These are phyloP conservation scores for Linepithema humile DNA, from an alignment of 1,140 invertebrate species.

Conservation along the genomic window DNA sequence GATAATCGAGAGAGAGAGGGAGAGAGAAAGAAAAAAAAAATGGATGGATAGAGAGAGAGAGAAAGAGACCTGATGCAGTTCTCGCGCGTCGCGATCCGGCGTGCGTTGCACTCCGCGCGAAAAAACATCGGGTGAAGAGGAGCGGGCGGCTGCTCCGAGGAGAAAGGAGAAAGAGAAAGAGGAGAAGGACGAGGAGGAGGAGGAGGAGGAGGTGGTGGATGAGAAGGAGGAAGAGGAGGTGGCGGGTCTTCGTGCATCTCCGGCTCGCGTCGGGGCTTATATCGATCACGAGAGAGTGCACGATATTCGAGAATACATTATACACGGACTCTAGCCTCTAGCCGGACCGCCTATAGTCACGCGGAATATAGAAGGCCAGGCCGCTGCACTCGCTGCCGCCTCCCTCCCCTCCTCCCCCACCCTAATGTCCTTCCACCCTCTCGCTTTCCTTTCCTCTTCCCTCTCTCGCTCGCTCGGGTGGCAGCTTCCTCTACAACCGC, in stretches of 20 bases:
- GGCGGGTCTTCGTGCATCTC: slow-evolving; percentile 78
- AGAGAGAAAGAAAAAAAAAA: background rate
- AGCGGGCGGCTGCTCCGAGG: slow-evolving; percentile 38
- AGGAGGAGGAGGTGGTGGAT: background rate
- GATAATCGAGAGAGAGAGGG: slow-evolving; percentile 61
- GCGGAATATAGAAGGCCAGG: slow-evolving; percentile 68
- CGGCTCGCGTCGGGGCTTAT: slow-evolving; percentile 77
- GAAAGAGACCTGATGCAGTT: slow-evolving; percentile 57
- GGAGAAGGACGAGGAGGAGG: background rate
- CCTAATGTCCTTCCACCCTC: background rate
- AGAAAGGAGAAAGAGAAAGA: slow-evolving; percentile 25
- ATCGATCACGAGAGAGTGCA: slow-evolving; percentile 80
- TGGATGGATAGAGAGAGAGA: background rate
- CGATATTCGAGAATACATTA: slow-evolving; percentile 78
- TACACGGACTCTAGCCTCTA: slow-evolving; percentile 70
- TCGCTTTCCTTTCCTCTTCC: slow-evolving; percentile 23
- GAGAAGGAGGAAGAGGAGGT: background rate
- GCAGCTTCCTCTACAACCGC: slow-evolving; percentile 13
- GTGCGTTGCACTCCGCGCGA: slow-evolving; percentile 71
- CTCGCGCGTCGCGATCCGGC: slow-evolving; percentile 64
- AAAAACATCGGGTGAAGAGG: slow-evolving; percentile 59
- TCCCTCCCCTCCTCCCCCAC: background rate
- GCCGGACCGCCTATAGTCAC: slow-evolving; percentile 69
- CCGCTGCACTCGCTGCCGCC: slow-evolving; percentile 64
- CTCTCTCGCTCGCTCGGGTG: background rate